phyloP scores from a whole-genome alignment of 2,113 vertebrate genomes.

The Sapayoa aenigma region DNA sequence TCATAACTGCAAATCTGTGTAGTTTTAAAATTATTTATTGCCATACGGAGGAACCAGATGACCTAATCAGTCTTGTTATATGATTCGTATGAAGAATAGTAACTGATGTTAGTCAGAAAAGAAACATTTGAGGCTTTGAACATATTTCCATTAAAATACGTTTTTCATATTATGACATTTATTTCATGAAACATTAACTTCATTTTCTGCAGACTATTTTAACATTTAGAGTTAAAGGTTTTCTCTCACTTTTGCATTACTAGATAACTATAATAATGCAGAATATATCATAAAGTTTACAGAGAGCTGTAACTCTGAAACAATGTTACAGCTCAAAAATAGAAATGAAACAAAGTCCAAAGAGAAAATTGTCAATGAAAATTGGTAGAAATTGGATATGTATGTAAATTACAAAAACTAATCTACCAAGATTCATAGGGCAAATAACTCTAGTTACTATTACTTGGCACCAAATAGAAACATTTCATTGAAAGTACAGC shows the following conservation, averaged over 20 bases:
- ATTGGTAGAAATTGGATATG: conserved; percentile 62
- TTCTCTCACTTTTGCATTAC: conserved; percentile 10
- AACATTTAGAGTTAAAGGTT: conserved; percentile 31
- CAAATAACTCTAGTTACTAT: conserved; percentile 49
- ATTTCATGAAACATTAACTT: conserved; percentile 55
- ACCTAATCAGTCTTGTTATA: not conserved
- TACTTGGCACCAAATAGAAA: conserved; percentile 49
- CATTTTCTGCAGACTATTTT: conserved; percentile 23
- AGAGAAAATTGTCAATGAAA: conserved; percentile 52
- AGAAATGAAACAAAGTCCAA: conserved; percentile 44
- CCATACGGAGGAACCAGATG: not conserved
- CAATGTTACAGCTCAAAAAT: conserved; percentile 25
- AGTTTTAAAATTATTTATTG: not conserved
- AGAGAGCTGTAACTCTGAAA: conserved; percentile 17
- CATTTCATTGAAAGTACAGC: conserved; percentile 51
- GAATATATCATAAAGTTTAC: conserved; percentile 47
- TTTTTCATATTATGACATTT: conserved; percentile 10
- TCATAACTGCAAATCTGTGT: not conserved
- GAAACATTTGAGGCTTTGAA: not conserved
- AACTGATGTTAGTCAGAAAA: not conserved
- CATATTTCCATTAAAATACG: not conserved
- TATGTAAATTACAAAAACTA: conserved; percentile 67
- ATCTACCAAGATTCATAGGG: conserved; percentile 57
- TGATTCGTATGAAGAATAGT: not conserved
- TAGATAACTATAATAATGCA: conserved; percentile 32